Percentiles rank a stretch among this genome's conserved stretches.
Evolutionary conservation across 2,888 invertebrate species (phyloP).

Genomic region (Polydrusus pterygomalis): DNA sequence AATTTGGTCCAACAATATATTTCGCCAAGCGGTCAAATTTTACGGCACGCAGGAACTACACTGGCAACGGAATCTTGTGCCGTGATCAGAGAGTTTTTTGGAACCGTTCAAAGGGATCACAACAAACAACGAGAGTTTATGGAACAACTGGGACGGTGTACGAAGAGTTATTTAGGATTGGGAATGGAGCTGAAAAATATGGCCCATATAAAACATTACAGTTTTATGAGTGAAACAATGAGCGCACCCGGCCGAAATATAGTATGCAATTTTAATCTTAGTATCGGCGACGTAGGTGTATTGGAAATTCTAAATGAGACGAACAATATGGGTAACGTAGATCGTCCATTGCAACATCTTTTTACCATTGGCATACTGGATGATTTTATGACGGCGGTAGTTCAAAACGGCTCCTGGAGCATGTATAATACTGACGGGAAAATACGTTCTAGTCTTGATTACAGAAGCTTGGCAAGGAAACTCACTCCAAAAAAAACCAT

Average conservation of each 20-base stretch:
- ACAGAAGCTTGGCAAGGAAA: background rate
- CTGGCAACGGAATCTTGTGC: constrained; percentile 6
- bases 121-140: background rate
- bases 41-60: constrained; percentile 6
- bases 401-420: background rate
- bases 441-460: constrained; percentile 2
- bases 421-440: background rate
- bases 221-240: background rate
- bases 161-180: background rate
- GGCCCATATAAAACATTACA: background rate
- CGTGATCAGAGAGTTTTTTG: background rate
- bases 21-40: constrained; percentile 13
- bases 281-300: background rate
- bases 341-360: background rate
- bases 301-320: constrained; percentile 8
- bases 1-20: constrained; percentile 4
- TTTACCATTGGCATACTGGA: constrained; percentile 20
- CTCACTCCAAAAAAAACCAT: background rate
- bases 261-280: constrained; percentile 19
- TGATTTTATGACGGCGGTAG: constrained; percentile 8
- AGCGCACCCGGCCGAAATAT: constrained; percentile 5
- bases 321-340: background rate
- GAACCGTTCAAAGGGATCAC: background rate
- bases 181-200: background rate
- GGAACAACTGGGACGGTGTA: background rate